Evolutionary conservation across 2,888 invertebrate species (phyloP).

Genomic region (Sturmia bella): DNA sequence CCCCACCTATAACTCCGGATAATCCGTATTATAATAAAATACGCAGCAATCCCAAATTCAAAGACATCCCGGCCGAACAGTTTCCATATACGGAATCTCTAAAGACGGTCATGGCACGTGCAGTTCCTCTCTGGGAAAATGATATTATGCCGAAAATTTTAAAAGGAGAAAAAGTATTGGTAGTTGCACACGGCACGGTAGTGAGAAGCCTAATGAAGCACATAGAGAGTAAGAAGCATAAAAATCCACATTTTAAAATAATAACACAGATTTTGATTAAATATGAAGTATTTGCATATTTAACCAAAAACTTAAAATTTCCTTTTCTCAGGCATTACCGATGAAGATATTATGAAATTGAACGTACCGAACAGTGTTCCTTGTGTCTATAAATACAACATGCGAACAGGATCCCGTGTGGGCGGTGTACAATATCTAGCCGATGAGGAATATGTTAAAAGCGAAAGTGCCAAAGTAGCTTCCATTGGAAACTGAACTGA

Average conservation of each 20-base stretch:
- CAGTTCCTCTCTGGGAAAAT: constrained; percentile 93
- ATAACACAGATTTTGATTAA: too few species aligned
- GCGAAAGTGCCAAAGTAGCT: constrained; percentile 90
- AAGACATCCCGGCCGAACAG: constrained; percentile 86
- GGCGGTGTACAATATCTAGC: constrained; percentile 89
- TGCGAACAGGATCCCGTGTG: constrained; percentile 85
- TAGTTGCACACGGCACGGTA: constrained; percentile 94
- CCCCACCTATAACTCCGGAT: constrained; percentile 89
- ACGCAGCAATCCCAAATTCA: constrained; percentile 89
- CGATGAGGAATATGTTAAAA: constrained; percentile 89
- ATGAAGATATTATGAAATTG: constrained; percentile 88
- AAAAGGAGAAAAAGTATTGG: constrained; percentile 89
- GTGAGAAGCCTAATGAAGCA: constrained; percentile 93
- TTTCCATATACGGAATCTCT: constrained; percentile 93
- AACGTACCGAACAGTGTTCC: constrained; percentile 92
- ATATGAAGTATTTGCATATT: too few species aligned
- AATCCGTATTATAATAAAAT: constrained; percentile 90
- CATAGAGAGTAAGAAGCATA: constrained; percentile 85
- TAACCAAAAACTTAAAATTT: not conserved
- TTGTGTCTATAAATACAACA: constrained; percentile 89
- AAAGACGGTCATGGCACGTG: constrained; percentile 90
- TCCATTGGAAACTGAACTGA: constrained; percentile 85
- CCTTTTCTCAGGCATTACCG: constrained; percentile 84
- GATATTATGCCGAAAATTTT: constrained; percentile 87
- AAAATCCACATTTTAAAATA: not conserved